Evolutionary conservation across 2,113 vertebrate species (phyloP), one percentile per base, ranked within the genome.

Genomic region (Lethenteron camtschaticum): DNA sequence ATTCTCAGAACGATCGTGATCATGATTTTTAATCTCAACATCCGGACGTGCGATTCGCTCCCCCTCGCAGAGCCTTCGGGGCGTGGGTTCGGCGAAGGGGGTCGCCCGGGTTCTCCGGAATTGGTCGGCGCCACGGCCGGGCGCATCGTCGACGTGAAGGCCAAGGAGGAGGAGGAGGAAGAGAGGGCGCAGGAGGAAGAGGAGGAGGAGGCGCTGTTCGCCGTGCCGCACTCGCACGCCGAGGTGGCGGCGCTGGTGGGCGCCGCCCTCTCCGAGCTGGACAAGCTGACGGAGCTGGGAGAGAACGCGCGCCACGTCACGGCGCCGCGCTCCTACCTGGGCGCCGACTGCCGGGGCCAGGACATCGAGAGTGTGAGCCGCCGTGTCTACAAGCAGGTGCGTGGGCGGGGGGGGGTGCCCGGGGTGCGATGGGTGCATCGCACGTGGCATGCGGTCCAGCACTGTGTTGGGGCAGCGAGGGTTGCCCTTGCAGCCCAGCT

Each of bases 221-320:
- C 85, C 0, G 90, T 95, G n/a, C 90, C 89, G 69, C 89, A 95
- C 71, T 84, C 81, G 2, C 81, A 79, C 0, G 70, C 76, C 4
- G 86, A 95, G 75, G 86, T 96, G 41, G 85, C 94, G 74, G 79
- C 78, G 71, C 82, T 99, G 80, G 89, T 91, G 20, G 78, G 81
- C 1, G 72, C 79, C 72, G 89, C 88, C 58, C 79, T 83, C 57
- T 82, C 81, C 76, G 83, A 90, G 10, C 86, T 99, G 73, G 96
- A 90, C 90, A 85, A 83, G 16, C 82, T 80, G 73, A 90, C 80
- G 70, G 79, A 81, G 69, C 75, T 89, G 74, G 84, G 83, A 69
- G 78, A 58, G 0, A 81, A 85, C 74, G 74, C 82, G 57, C 75
- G 75, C 11, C 81, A 79, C 71, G 70, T 82, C 78, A 73, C 74